Conservation (phyloP, 2,888 invertebrate genomes). For the Atethmia centrago region DNA sequence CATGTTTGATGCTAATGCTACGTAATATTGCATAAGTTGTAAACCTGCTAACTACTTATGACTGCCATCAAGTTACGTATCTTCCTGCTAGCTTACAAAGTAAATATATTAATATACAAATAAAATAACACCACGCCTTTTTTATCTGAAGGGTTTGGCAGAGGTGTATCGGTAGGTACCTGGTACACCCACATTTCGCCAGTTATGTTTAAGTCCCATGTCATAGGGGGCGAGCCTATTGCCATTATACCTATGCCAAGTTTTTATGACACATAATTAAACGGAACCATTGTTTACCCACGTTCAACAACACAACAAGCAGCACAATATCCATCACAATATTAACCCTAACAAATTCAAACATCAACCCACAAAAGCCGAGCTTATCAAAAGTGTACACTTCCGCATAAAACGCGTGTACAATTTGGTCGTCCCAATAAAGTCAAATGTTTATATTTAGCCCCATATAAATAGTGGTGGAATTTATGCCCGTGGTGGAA, state of each 20-base stretch:
- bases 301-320: slow-evolving; percentile 25
- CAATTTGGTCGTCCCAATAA: slow-evolving; percentile 77
- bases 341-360: slow-evolving; percentile 51
- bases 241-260: background rate
- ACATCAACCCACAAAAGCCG: slow-evolving; percentile 50
- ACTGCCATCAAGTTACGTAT: slow-evolving; percentile 1
- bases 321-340: slow-evolving; percentile 16
- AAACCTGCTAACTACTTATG: background rate
- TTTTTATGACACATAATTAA: slow-evolving; percentile 4
- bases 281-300: background rate
- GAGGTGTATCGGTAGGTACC: too few relatives aligned
- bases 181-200: too few relatives aligned
- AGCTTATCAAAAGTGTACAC: slow-evolving; percentile 72
- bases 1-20: slow-evolving; percentile 29
- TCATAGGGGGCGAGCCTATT: too few relatives aligned
- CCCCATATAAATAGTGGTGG: slow-evolving; percentile 82
- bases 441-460: slow-evolving; percentile 85
- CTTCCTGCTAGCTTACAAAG: background rate
- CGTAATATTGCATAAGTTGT: slow-evolving; percentile 30
- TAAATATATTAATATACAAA: background rate
- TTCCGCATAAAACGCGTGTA: slow-evolving; percentile 73
- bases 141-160: too few relatives aligned
- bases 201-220: too few relatives aligned
- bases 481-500: slow-evolving; percentile 80
- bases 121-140: too few relatives aligned